Conservation (phyloP, 2,797 vertebrate genomes). For the Limosa lapponica region DNA sequence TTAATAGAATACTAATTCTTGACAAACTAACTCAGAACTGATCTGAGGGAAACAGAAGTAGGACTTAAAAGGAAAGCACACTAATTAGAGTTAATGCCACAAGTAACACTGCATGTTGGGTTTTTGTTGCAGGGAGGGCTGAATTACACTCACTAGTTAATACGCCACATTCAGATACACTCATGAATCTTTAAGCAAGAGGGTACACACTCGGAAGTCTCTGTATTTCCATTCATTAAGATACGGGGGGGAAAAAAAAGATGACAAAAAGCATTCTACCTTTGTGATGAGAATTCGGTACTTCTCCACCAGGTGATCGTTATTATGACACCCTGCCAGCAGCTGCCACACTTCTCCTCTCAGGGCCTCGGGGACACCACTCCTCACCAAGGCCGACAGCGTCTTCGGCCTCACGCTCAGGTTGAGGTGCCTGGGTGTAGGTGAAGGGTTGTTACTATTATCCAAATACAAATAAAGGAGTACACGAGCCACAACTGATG, state of each 20-base stretch:
- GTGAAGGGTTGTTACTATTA: neutral
- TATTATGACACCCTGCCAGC: slow-evolving; percentile 96
- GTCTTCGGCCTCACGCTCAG: slow-evolving; percentile 92
- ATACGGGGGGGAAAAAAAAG: fast-evolving
- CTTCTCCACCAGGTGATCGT: slow-evolving; percentile 96
- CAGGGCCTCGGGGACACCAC: slow-evolving; percentile 95
- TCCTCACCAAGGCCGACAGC: slow-evolving; percentile 90
- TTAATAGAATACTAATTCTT: neutral
- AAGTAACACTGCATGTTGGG: fast-evolving
- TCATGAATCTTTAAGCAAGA: neutral
- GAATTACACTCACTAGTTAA: neutral
- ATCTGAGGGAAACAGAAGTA: neutral
- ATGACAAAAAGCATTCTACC: slow-evolving; percentile 73
- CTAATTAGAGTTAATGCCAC: neutral
- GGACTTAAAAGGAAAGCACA: neutral
- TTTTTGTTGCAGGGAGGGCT: fast-evolving
- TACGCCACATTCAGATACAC: neutral
- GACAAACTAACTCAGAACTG: neutral
- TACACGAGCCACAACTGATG: neutral
- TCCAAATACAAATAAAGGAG: fast-evolving
- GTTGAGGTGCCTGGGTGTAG: slow-evolving; percentile 90
- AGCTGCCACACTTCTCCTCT: slow-evolving; percentile 98
- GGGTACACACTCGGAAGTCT: fast-evolving
- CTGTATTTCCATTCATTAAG: neutral
- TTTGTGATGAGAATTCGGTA: slow-evolving; percentile 98